Conservation (phyloP, 2,888 invertebrate species). For the Leptopilina myrica region DNA sequence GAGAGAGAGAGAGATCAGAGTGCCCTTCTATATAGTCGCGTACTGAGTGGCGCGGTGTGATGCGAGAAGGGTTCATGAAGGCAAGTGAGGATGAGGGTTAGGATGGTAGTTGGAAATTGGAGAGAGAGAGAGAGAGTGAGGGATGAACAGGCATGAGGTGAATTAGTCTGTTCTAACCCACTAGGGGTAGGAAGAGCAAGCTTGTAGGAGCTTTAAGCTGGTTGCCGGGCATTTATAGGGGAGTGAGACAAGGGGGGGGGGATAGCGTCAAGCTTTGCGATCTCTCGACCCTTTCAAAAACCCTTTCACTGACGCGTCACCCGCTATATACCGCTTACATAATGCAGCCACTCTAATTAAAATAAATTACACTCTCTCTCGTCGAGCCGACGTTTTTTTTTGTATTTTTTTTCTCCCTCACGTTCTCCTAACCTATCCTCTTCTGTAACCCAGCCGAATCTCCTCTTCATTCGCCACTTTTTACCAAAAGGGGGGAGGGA, state of each 20-base stretch:
- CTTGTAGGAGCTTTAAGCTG: slow-evolving; percentile 48
- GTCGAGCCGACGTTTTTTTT: slow-evolving; percentile 55
- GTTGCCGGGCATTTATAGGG: slow-evolving; percentile 44
- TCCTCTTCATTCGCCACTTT: slow-evolving; percentile 48
- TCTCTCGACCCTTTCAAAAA: slow-evolving; percentile 68
- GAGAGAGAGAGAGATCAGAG: slow-evolving; percentile 52
- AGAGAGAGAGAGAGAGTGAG: too few species aligned
- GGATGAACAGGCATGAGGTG: slow-evolving; percentile 54
- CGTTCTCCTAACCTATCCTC: slow-evolving; percentile 8
- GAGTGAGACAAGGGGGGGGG: slow-evolving; percentile 46
- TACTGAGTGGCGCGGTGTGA: slow-evolving; percentile 28
- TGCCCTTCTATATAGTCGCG: slow-evolving; percentile 60
- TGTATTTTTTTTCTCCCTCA: not conserved
- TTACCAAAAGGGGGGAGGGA: slow-evolving; percentile 47
- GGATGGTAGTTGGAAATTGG: not conserved
- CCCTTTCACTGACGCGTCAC: slow-evolving; percentile 69
- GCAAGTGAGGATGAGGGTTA: slow-evolving; percentile 19
- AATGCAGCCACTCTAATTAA: slow-evolving; percentile 76
- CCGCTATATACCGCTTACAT: slow-evolving; percentile 67
- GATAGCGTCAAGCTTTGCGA: slow-evolving; percentile 57
- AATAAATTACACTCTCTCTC: slow-evolving; percentile 73
- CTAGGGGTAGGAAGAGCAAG: slow-evolving; percentile 41
- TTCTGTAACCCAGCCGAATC: slow-evolving; percentile 35
- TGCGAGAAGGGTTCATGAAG: slow-evolving; percentile 32
- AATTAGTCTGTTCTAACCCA: slow-evolving; percentile 68